Percentiles rank a stretch among this genome's conserved stretches.
Conservation (phyloP, 2,797 vertebrate genomes). For the Cirrhinus molitorella region DNA sequence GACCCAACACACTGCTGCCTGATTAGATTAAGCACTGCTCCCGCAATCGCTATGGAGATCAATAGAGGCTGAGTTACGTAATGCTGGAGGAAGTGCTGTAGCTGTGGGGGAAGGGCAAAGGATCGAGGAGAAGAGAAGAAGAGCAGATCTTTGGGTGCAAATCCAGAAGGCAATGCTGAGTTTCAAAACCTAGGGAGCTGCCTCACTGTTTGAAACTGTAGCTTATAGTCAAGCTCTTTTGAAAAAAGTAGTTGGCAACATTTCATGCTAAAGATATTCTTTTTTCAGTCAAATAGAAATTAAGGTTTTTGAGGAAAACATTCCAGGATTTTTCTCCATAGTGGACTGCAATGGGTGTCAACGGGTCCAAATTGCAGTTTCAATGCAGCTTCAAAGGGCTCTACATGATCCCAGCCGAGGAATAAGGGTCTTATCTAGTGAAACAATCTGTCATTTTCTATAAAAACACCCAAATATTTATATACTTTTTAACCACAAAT, state of each 20-base stretch:
- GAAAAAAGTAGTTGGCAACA: not conserved
- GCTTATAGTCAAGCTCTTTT: not conserved
- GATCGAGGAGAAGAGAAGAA: slow-evolving; percentile 18
- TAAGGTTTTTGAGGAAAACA: too few relatives aligned
- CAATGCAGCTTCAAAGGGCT: too few relatives aligned
- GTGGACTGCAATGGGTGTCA: too few relatives aligned
- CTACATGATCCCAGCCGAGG: too few relatives aligned
- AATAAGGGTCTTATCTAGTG: too few relatives aligned
- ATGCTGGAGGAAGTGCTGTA: slow-evolving; percentile 29
- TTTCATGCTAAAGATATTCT: not conserved
- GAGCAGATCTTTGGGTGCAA: slow-evolving; percentile 30
- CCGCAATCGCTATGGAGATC: slow-evolving; percentile 37
- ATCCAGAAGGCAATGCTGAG: not conserved
- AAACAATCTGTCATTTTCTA: too few relatives aligned
- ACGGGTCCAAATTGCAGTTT: too few relatives aligned
- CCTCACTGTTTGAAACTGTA: not conserved
- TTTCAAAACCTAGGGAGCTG: not conserved
- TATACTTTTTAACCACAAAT: too few relatives aligned
- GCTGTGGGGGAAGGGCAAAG: slow-evolving; percentile 19
- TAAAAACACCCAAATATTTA: too few relatives aligned
- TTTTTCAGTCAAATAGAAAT: too few relatives aligned
- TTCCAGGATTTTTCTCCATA: too few relatives aligned
- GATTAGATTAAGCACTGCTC: slow-evolving; percentile 57
- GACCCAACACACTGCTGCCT: slow-evolving; percentile 44
- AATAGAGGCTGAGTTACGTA: slow-evolving; percentile 52